A percentile compares a stretch with the other conserved stretches of the same genome.
Conservation (phyloP, 2,113 vertebrate genomes). For the Amazona vittata region DNA sequence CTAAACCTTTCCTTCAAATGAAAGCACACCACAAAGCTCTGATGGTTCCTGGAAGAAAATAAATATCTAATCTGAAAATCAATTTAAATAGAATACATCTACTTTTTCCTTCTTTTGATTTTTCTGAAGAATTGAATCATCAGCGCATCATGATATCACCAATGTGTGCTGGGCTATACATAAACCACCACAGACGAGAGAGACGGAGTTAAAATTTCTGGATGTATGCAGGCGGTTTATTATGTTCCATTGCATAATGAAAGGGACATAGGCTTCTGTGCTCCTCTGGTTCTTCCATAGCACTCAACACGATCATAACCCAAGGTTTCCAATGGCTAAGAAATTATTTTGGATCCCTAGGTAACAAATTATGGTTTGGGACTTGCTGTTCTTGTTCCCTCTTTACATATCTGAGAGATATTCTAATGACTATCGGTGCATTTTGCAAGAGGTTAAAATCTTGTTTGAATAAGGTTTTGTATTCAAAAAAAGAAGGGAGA, state of each 20-base stretch:
- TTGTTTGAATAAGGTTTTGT: background rate
- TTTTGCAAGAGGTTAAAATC: background rate
- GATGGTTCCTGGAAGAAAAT: background rate
- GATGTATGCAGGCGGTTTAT: background rate
- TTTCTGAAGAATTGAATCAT: background rate
- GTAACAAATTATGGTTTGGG: background rate
- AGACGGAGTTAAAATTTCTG: rapidly evolving
- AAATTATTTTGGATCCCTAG: background rate
- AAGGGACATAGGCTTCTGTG: background rate
- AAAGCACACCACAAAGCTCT: background rate
- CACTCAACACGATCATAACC: background rate
- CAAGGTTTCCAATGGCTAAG: background rate
- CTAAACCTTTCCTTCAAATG: background rate
- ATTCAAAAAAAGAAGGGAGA: background rate
- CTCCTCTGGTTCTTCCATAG: background rate
- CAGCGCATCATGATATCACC: background rate
- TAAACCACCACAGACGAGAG: background rate
- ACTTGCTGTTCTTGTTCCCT: background rate
- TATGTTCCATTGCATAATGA: background rate
- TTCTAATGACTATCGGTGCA: background rate
- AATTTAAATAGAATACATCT: background rate
- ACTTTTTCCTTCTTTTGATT: background rate
- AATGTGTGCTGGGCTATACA: background rate
- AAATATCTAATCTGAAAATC: background rate
- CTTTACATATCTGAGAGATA: background rate